Evolutionary conservation across 2,888 invertebrate species (phyloP).

Genomic region (Limnephilus auricula): DNA sequence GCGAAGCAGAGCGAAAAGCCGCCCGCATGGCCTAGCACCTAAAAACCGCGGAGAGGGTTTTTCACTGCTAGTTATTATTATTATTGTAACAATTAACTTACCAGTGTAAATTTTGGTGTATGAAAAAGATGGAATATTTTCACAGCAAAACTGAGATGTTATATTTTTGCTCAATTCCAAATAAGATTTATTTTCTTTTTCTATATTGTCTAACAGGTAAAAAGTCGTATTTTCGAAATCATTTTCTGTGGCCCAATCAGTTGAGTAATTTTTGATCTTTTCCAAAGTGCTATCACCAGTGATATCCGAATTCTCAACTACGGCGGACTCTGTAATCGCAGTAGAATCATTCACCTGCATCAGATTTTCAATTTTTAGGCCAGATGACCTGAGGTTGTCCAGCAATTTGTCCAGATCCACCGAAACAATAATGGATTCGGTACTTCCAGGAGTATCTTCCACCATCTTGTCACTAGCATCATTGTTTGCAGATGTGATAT

Average conservation of each 20-base stretch:
- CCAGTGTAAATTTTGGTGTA: constrained; percentile 5
- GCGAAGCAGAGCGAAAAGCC: no score
- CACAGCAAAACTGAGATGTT: neutral
- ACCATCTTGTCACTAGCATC: neutral
- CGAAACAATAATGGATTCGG: neutral
- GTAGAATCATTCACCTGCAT: neutral
- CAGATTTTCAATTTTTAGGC: neutral
- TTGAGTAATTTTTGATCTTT: neutral
- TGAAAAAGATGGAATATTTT: neutral
- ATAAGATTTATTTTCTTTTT: neutral
- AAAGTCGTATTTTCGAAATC: neutral
- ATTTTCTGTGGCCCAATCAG: neutral
- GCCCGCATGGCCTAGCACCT: no score
- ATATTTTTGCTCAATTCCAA: neutral
- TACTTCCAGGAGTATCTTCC: neutral
- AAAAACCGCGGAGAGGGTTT: no score
- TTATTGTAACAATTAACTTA: constrained; percentile 1
- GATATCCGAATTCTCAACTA: neutral
- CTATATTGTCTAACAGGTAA: neutral
- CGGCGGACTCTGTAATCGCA: neutral
- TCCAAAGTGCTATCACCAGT: neutral
- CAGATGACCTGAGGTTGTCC: neutral
- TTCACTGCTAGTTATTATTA: neutral
- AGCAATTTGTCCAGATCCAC: neutral
- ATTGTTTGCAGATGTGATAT: neutral